Base-by-base conservation (phyloP, 2,113 vertebrate genomes). In the Erinaceus europaeus region DNA sequence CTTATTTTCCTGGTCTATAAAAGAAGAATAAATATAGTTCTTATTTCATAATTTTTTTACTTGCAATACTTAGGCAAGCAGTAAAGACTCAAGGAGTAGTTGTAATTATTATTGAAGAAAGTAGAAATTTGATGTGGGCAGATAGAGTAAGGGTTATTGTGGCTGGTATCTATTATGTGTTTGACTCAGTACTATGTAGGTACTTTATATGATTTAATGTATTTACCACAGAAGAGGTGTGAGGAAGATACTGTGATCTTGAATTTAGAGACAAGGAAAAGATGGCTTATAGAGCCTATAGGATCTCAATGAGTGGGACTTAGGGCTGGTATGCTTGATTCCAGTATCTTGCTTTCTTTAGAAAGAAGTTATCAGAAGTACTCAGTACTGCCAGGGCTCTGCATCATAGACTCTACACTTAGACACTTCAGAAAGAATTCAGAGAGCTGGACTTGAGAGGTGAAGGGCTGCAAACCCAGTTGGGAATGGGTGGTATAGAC, bases 201-300 rank as follows among this genome's bases (percentile, higher is more conserved):
- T 11, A 25, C 5, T 53, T 74, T 36, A 46, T 29, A n/a, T 8
- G 59, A 61, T 67, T 36, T 36, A 61, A 40, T 11, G 14, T 29
- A 34, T 11, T 62, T 6, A 57, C 52, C 25, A 44, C 32, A 67
- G 40, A 72, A 79, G 36, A 69, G 6, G 29, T 8, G 6, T 9
- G 71, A 88, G 42, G 82, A 74, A 44, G 46, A 46, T 27, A 67
- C 2, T 53, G 14, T 42, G 57, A 36, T 52, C 62, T 76, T 89
- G 44, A 40, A 42, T 77, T 72, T 61, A 62, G 81, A 81, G 48
- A 85, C 32, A 71, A 87, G 29, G 48, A 79, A 85, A 79, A 38
- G 36, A 76, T 67, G 44, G 27, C n/a, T 84, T 42, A 40, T 72
- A 62, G 15, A 52, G 50, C 15, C 75, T 44, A 32, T 55, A 74